A percentile compares a stretch with the other conserved stretches of the same genome.
Conservation (phyloP, 2,888 invertebrate species). For the Coelogynopora nodosa region DNA sequence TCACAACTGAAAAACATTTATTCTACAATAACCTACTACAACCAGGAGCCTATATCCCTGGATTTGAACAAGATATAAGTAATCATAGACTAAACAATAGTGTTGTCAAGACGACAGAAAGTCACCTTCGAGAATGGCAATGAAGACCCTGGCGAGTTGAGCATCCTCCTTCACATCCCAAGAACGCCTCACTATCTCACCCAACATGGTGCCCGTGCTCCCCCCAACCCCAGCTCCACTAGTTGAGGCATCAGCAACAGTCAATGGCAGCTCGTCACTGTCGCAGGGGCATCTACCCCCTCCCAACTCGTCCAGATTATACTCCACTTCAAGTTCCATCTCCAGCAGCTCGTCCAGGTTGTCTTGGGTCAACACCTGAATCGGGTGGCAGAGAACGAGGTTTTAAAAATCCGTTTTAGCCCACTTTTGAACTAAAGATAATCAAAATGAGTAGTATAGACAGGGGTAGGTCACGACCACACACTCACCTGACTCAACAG, state of each 20-base stretch:
- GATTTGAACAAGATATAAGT: no score
- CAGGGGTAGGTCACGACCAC: background rate
- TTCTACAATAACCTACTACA: no score
- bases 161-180: constrained; percentile 28
- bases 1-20: no score
- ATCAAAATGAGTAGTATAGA: no score
- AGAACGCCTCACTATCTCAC: background rate
- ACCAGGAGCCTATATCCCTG: no score
- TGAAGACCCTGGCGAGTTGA: background rate
- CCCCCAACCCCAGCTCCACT: background rate
- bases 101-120: no score
- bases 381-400: background rate
- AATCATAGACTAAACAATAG: no score
- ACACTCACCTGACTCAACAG: constrained; percentile 13
- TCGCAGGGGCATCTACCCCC: background rate
- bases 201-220: background rate
- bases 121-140: constrained; percentile 36
- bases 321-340: no score
- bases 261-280: no score
- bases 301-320: background rate
- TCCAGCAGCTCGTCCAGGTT: constrained; percentile 30
- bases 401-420: no score
- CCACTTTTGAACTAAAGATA: no score
- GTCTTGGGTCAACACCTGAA: constrained; percentile 31
- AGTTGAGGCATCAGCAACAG: background rate